Conservation (phyloP, 1,140 invertebrate genomes). For the Odontomachus brunneus region DNA sequence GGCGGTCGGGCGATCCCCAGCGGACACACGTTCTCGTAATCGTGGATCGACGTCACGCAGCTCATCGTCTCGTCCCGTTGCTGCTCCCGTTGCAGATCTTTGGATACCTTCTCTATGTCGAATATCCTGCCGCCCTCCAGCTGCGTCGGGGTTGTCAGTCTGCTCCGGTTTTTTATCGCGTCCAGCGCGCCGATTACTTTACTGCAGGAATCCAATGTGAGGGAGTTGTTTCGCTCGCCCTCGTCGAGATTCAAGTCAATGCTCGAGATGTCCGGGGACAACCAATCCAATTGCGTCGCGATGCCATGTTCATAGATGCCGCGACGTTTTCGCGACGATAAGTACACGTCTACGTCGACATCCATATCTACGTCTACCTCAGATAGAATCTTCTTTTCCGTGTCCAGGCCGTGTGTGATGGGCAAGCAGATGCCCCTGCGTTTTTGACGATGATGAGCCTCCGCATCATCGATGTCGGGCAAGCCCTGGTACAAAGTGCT, state of each 20-base stretch:
- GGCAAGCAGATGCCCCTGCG: conserved; percentile 86
- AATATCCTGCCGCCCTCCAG: conserved; percentile 62
- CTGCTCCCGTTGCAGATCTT: conserved; percentile 62
- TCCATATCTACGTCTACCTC: neutral
- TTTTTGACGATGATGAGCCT: conserved; percentile 83
- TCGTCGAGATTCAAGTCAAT: conserved; percentile 18
- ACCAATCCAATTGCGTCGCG: conserved; percentile 70
- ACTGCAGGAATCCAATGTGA: conserved; percentile 13
- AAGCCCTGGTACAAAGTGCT: neutral
- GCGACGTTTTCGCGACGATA: conserved; percentile 75
- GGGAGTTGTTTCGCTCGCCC: conserved; percentile 12
- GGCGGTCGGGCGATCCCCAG: conserved; percentile 88
- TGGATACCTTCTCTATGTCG: conserved; percentile 62
- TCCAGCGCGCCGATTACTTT: conserved; percentile 45
- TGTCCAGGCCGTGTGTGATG: conserved; percentile 77
- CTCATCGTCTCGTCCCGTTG: conserved; percentile 86
- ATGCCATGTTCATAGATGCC: conserved; percentile 76
- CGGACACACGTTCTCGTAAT: conserved; percentile 90
- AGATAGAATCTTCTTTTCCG: neutral
- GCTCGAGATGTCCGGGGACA: conserved; percentile 13
- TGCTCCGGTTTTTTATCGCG: conserved; percentile 65
- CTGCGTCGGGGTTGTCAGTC: conserved; percentile 69
- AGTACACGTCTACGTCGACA: conserved; percentile 26
- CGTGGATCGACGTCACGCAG: conserved; percentile 88
- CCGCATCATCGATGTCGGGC: conserved; percentile 54